Conservation (phyloP, 2,797 vertebrate species). For the Premnoplex brunnescens region DNA sequence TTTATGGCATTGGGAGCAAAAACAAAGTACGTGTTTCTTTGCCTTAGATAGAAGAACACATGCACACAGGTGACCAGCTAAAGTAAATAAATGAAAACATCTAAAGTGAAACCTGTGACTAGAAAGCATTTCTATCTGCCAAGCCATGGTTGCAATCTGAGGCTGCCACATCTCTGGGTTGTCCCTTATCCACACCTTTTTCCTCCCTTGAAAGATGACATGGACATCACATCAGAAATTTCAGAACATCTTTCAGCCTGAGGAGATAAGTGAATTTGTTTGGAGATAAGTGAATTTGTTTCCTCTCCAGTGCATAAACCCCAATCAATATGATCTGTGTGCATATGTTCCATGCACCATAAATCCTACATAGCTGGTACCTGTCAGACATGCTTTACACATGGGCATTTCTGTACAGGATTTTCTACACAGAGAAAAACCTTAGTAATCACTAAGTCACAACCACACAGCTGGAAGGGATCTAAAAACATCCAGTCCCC, state of each 20-base stretch:
- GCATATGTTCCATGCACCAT: neutral
- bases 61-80: neutral
- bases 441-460: neutral
- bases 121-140: neutral
- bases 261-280: neutral
- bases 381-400: neutral
- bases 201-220: neutral
- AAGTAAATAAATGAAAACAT: neutral
- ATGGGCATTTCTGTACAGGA: neutral
- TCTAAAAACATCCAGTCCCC: neutral
- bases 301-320: neutral
- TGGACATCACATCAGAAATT: neutral
- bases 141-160: neutral
- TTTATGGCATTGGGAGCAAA: neutral
- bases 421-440: neutral
- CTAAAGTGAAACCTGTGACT: neutral
- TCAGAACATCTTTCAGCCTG: neutral
- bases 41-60: neutral
- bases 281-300: neutral
- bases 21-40: neutral
- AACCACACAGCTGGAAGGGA: neutral
- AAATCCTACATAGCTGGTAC: neutral
- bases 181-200: rapidly evolving
- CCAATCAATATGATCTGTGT: neutral
- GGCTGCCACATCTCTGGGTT: neutral